These are phyloP conservation scores for Trichogramma dendrolimi DNA, from an alignment of 2,888 invertebrate species.

Conservation along the genomic window DNA sequence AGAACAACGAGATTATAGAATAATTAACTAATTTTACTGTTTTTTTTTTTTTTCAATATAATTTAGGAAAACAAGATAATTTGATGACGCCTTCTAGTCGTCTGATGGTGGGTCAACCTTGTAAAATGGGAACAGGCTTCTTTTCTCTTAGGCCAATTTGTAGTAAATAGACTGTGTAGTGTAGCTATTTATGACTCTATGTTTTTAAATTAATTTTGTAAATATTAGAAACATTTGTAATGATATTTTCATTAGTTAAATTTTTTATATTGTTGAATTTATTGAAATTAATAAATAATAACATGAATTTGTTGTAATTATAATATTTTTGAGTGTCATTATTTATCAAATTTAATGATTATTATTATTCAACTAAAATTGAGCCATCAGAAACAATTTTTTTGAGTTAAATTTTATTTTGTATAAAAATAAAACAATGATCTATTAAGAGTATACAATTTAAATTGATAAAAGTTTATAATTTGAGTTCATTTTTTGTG, in stretches of 20 bases:
- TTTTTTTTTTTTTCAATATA: conserved; percentile 12
- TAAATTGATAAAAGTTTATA: conserved; percentile 12
- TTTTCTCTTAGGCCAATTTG: conserved; percentile 6
- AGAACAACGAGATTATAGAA: background rate
- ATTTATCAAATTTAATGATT: no score
- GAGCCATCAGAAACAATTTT: conserved; percentile 6
- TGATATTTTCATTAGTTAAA: no score
- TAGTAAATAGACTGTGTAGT: no score
- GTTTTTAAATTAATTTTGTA: no score
- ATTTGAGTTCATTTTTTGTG: no score
- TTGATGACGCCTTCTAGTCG: conserved; percentile 82
- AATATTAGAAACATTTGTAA: no score
- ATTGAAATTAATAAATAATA: conserved; percentile 8
- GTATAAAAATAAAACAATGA: conserved; percentile 25
- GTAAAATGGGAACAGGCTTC: conserved; percentile 75
- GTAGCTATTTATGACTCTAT: no score
- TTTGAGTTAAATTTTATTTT: conserved; percentile 8
- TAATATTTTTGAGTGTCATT: conserved; percentile 5
- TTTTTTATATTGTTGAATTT: no score
- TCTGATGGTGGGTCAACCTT: conserved; percentile 80
- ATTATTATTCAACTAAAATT: no score
- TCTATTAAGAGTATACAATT: conserved; percentile 17
- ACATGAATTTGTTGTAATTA: background rate
- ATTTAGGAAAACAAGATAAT: conserved; percentile 68
- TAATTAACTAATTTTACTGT: background rate